Evolutionary conservation across 2,113 vertebrate genomes (phyloP).

Genomic region (Pachycephala philippinensis): DNA sequence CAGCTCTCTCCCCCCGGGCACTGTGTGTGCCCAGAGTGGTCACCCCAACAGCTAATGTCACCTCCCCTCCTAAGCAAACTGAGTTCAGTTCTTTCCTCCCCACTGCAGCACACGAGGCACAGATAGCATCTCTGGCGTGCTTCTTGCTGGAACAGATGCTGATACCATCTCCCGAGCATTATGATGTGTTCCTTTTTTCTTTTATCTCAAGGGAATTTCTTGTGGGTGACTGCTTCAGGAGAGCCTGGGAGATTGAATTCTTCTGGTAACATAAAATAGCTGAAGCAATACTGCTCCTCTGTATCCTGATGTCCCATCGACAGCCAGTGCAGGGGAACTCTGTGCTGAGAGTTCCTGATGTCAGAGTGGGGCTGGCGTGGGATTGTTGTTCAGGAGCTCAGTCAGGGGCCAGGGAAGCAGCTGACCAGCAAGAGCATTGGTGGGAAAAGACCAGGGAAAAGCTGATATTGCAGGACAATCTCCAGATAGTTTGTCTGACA

Average conservation of each 20-base stretch:
- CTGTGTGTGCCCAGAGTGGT: not conserved
- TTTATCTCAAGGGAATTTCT: slow-evolving; percentile 43
- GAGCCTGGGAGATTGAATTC: slow-evolving; percentile 30
- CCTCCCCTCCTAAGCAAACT: not conserved
- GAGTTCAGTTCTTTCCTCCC: not conserved
- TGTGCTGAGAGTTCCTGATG: not conserved
- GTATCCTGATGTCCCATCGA: fast-evolving
- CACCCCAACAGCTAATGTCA: not conserved
- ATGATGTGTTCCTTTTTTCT: not conserved
- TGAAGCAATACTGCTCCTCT: not conserved
- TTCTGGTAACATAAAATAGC: not conserved
- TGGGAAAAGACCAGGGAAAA: not conserved
- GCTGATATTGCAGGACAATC: not conserved
- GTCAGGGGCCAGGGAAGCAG: not conserved
- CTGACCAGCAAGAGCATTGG: not conserved
- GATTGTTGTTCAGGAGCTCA: not conserved
- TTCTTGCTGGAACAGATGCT: not conserved
- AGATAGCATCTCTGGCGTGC: not conserved
- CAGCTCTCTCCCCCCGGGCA: not conserved
- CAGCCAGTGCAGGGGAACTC: fast-evolving
- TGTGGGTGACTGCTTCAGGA: not conserved
- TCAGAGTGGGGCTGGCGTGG: not conserved
- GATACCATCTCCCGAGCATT: not conserved
- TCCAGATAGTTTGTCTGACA: not conserved
- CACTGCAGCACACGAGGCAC: not conserved